Evolutionary conservation across 2,113 vertebrate species (phyloP).

Genomic region (Petaurus breviceps): DNA sequence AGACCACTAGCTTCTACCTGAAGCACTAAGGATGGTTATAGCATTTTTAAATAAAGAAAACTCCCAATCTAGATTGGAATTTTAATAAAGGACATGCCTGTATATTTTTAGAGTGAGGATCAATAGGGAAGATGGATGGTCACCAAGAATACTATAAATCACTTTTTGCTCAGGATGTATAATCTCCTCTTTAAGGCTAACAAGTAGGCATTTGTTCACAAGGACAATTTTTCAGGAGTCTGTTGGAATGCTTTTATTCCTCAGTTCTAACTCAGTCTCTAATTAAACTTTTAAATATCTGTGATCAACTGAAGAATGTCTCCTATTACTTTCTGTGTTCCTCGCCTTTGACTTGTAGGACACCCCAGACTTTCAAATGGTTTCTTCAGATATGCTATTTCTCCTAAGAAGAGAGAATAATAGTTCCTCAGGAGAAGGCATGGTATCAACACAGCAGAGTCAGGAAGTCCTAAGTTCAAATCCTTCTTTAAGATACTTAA

Average conservation of each 20-base stretch:
- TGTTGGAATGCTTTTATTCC: neutral
- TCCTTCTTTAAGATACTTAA: neutral
- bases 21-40: neutral
- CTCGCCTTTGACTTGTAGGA: neutral
- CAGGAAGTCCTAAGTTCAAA: neutral
- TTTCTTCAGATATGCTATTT: neutral
- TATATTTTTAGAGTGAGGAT: neutral
- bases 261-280: slow-evolving; percentile 17
- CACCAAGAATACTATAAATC: neutral
- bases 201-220: neutral
- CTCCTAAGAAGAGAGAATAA: neutral
- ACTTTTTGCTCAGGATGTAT: neutral
- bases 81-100: neutral
- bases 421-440: neutral
- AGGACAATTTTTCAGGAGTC: neutral
- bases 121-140: neutral
- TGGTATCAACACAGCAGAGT: neutral
- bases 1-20: neutral
- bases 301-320: neutral
- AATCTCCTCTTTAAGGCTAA: neutral
- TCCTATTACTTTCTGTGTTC: neutral
- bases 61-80: neutral
- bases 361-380: neutral
- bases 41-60: neutral
- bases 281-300: neutral